These are phyloP conservation scores for Scrobipalpa costella DNA, from an alignment of 2,888 invertebrate genomes.

Conservation along the genomic window DNA sequence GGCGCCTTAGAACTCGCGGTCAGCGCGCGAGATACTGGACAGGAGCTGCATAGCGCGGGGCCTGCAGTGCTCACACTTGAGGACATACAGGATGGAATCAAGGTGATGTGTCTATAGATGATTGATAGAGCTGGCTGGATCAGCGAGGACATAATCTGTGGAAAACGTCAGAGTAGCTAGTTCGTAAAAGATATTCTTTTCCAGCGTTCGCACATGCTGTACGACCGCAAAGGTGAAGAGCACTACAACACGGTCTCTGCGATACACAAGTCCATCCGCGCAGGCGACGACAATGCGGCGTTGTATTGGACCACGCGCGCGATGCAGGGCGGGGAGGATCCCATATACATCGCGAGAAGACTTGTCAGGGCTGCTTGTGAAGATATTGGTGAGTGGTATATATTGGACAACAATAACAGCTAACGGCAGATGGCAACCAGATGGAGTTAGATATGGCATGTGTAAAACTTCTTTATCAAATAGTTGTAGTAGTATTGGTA, in stretches of 20 bases:
- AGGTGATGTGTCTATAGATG: conserved; percentile 60
- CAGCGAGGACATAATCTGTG: too few relatives aligned
- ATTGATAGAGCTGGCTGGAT: too few relatives aligned
- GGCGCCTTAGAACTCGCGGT: conserved; percentile 88
- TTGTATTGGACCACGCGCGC: conserved; percentile 92
- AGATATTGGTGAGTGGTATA: conserved; percentile 83
- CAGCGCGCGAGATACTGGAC: conserved; percentile 68
- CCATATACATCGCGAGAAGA: conserved; percentile 87
- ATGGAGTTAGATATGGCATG: too few relatives aligned
- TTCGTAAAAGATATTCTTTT: not conserved
- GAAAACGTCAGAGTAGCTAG: too few relatives aligned
- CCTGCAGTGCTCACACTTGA: conserved; percentile 80
- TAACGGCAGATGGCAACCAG: too few relatives aligned
- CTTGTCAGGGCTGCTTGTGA: conserved; percentile 88
- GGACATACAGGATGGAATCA: conserved; percentile 87
- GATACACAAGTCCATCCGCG: conserved; percentile 90
- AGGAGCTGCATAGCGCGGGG: conserved; percentile 46
- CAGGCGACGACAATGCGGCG: conserved; percentile 89
- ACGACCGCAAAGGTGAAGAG: conserved; percentile 90
- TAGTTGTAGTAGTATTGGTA: too few relatives aligned
- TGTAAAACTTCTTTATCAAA: too few relatives aligned
- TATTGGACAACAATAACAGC: too few relatives aligned
- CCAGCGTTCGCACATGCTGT: conserved; percentile 87
- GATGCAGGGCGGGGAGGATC: conserved; percentile 90
- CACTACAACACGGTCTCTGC: conserved; percentile 92